These are phyloP conservation scores for Drosophila falleni DNA, from an alignment of 2,888 invertebrate genomes.

Conservation along the genomic window DNA sequence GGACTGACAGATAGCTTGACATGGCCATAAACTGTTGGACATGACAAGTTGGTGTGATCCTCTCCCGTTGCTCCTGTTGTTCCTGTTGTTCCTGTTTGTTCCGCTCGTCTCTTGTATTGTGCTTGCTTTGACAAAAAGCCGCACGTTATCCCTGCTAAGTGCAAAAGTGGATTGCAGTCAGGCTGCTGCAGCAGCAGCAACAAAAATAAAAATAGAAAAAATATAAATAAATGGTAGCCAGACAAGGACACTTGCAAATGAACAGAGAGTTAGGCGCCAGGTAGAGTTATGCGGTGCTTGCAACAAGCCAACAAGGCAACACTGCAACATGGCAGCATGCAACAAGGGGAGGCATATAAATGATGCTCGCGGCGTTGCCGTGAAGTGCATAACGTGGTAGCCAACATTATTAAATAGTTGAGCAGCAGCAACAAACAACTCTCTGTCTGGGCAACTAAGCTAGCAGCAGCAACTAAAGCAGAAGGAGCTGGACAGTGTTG, in stretches of 20 bases:
- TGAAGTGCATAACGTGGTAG: constrained; percentile 61
- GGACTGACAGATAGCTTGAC: constrained; percentile 52
- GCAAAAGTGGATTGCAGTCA: constrained; percentile 77
- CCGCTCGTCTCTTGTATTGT: constrained; percentile 20
- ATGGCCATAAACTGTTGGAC: constrained; percentile 77
- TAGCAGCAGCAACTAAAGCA: constrained; percentile 1
- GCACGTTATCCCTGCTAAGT: constrained; percentile 76
- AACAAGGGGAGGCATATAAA: constrained; percentile 40
- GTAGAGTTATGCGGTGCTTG: constrained; percentile 31
- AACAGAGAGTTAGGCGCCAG: constrained; percentile 47
- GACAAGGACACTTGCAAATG: constrained; percentile 72
- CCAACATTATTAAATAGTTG: constrained; percentile 79
- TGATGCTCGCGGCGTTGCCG: constrained; percentile 42
- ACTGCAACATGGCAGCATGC: constrained; percentile 4
- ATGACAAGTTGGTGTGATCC: constrained; percentile 81
- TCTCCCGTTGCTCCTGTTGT: constrained; percentile 31
- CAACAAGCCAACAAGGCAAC: constrained; percentile 11
- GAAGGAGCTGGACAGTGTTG: too few relatives aligned
- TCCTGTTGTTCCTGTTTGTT: constrained; percentile 10
- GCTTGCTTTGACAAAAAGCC: constrained; percentile 71
- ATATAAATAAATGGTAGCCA: constrained; percentile 44
- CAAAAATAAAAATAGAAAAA: constrained; percentile 3
- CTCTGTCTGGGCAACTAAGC: constrained; percentile 34
- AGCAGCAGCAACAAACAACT: constrained; percentile 67
- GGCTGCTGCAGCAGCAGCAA: constrained; percentile 6